These are phyloP conservation scores for Strix occidentalis DNA, from an alignment of 2,797 vertebrate genomes.

Conservation along the genomic window DNA sequence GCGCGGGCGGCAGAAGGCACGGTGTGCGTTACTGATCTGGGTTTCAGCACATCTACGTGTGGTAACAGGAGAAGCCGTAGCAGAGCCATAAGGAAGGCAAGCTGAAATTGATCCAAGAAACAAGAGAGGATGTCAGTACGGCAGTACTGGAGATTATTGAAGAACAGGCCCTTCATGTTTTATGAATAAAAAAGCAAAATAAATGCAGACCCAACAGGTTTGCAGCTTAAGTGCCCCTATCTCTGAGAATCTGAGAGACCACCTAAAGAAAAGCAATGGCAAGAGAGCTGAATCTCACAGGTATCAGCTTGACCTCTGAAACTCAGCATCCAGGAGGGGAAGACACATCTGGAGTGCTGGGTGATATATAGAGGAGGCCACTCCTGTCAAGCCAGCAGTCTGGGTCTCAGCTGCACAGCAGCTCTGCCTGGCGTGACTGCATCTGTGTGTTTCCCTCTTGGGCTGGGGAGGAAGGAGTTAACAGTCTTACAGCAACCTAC, in stretches of 20 bases:
- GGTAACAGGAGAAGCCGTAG: slow-evolving; percentile 9
- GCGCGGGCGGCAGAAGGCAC: not conserved
- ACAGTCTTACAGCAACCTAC: not conserved
- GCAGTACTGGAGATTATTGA: not conserved
- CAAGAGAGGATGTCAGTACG: not conserved
- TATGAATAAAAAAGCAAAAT: not conserved
- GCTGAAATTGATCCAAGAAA: slow-evolving; percentile 3
- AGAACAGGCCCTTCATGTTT: not conserved
- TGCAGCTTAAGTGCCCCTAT: not conserved
- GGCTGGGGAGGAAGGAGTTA: not conserved
- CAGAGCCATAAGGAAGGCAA: not conserved
- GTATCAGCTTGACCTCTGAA: not conserved
- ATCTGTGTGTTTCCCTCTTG: not conserved
- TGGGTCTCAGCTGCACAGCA: not conserved
- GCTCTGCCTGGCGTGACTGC: not conserved
- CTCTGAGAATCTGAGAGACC: not conserved
- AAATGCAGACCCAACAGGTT: not conserved
- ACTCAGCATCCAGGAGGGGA: not conserved
- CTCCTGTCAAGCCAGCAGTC: not conserved
- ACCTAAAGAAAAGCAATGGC: fast-evolving
- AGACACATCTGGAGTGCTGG: not conserved
- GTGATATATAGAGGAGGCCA: not conserved
- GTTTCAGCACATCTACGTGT: not conserved
- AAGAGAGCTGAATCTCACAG: not conserved
- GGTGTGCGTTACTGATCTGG: not conserved